Evolutionary conservation across 2,888 invertebrate genomes (phyloP).

Genomic region (Lithophane socia): DNA sequence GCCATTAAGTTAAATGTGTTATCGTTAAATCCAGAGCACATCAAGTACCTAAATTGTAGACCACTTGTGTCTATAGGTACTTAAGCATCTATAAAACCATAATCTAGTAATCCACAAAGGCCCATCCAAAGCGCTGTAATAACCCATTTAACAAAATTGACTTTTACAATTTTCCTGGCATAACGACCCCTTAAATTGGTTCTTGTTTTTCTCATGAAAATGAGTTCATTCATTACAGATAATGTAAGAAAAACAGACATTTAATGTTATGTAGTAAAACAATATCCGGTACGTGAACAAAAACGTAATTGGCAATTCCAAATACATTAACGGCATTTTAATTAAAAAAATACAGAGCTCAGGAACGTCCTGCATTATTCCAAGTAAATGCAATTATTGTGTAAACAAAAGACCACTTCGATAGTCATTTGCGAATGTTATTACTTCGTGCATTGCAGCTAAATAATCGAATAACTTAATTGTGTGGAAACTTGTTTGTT

Average conservation of each 20-base stretch:
- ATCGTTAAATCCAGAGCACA: neutral
- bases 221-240: constrained; percentile 13
- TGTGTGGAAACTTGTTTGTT: constrained; percentile 38
- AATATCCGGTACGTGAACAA: constrained; percentile 11
- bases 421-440: constrained; percentile 28
- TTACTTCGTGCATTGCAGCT: constrained; percentile 22
- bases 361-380: constrained; percentile 16
- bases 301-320: constrained; percentile 43
- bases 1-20: neutral
- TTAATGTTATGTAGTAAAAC: constrained; percentile 23
- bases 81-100: constrained; percentile 25
- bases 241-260: constrained; percentile 19
- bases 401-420: constrained; percentile 29
- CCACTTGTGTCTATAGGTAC: neutral
- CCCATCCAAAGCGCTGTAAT: constrained; percentile 28
- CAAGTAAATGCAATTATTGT: constrained; percentile 38
- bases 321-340: constrained; percentile 41
- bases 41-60: neutral
- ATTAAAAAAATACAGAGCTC: constrained; percentile 36
- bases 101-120: constrained; percentile 40
- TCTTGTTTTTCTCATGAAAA: constrained; percentile 27
- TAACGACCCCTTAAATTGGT: constrained; percentile 41
- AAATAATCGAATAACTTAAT: constrained; percentile 46
- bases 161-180: constrained; percentile 41
- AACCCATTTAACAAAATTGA: constrained; percentile 51